These are phyloP conservation scores for Catagonus wagneri DNA, from an alignment of 2,113 vertebrate species.

Conservation along the genomic window DNA sequence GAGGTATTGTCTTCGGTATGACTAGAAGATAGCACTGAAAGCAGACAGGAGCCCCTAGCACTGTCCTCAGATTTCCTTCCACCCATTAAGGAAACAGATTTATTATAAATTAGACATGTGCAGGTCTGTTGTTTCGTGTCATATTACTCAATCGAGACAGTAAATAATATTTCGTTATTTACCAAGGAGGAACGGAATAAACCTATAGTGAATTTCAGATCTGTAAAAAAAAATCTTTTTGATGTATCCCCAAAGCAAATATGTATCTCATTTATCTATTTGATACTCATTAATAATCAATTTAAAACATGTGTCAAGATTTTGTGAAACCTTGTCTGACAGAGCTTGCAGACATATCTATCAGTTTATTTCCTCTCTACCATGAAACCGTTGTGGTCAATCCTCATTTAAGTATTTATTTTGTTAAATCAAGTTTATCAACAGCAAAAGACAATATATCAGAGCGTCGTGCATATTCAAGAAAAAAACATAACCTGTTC, in stretches of 20 bases:
- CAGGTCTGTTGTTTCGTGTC: slow-evolving; percentile 58
- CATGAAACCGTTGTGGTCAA: slow-evolving; percentile 83
- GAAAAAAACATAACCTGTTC: slow-evolving; percentile 35
- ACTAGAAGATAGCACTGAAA: slow-evolving; percentile 93
- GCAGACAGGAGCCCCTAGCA: slow-evolving; percentile 89
- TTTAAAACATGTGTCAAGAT: slow-evolving; percentile 83
- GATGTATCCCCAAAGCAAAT: slow-evolving; percentile 64
- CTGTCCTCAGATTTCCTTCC: slow-evolving; percentile 83
- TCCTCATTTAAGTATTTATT: slow-evolving; percentile 74
- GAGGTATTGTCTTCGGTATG: slow-evolving; percentile 95
- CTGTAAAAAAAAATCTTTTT: slow-evolving; percentile 60
- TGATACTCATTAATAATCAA: slow-evolving; percentile 77
- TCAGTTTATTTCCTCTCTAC: slow-evolving; percentile 83
- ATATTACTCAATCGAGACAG: slow-evolving; percentile 54
- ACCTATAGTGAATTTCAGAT: slow-evolving; percentile 76
- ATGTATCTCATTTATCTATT: slow-evolving; percentile 59
- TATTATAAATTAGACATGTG: slow-evolving; percentile 84
- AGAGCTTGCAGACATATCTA: slow-evolving; percentile 81
- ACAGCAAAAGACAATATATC: slow-evolving; percentile 55
- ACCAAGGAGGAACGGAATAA: slow-evolving; percentile 63
- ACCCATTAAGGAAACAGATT: slow-evolving; percentile 91
- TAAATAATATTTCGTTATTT: slow-evolving; percentile 66
- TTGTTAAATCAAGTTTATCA: slow-evolving; percentile 71
- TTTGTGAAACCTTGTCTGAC: slow-evolving; percentile 80
- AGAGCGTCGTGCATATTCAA: slow-evolving; percentile 67